Evolutionary conservation across 23 tunicate species (phyloP).

Genomic region (Trididemnum miniatum): DNA sequence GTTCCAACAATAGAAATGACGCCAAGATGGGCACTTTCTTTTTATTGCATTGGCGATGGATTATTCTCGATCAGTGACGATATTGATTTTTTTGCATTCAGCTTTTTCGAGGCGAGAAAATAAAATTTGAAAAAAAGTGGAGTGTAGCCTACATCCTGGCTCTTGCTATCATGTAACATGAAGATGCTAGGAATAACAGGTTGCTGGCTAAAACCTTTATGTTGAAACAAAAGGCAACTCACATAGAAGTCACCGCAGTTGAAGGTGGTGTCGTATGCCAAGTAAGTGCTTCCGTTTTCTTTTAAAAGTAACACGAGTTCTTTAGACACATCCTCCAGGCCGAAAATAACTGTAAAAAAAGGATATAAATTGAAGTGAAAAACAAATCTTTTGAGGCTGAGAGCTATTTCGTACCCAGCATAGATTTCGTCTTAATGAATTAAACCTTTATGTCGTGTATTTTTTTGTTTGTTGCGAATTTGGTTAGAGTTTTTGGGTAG

Average conservation of each 20-base stretch:
- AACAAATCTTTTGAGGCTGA: background rate
- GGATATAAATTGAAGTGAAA: background rate
- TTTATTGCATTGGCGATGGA: slow-evolving; percentile 1
- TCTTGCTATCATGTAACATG: background rate
- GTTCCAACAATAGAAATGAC: background rate
- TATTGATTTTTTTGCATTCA: background rate
- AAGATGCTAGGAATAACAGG: background rate
- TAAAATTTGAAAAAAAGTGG: background rate
- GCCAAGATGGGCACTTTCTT: background rate
- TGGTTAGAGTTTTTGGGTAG: background rate
- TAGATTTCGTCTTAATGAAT: background rate
- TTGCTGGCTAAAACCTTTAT: background rate
- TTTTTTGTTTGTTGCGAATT: background rate
- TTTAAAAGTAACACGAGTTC: background rate
- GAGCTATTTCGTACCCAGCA: background rate
- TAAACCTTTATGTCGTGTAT: background rate
- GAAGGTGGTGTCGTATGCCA: slow-evolving; percentile 17
- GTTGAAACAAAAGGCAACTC: background rate
- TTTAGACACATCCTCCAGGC: background rate
- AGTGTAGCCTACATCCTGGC: background rate
- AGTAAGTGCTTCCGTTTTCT: background rate
- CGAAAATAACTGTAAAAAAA: background rate
- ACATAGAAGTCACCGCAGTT: slow-evolving; percentile 31
- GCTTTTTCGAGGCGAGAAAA: background rate
- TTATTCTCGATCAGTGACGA: slow-evolving; percentile 2